Percentiles rank a stretch among this genome's conserved stretches.
phyloP scores from a whole-genome alignment of 2,797 vertebrate genomes.

The Sciaenops ocellatus region DNA sequence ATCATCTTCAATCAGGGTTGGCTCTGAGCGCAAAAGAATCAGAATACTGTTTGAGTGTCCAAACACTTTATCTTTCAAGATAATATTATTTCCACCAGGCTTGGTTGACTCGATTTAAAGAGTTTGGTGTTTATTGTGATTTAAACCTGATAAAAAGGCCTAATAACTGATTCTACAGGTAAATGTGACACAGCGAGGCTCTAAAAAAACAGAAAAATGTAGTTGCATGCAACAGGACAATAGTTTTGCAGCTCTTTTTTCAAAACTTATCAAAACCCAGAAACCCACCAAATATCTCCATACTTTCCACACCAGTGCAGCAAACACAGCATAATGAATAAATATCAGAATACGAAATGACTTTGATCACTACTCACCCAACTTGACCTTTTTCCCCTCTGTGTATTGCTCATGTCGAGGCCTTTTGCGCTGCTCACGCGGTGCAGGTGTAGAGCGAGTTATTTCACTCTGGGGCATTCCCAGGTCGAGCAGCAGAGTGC shows the following conservation, averaged over 20 bases:
- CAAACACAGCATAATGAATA: not conserved
- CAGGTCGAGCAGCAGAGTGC: conserved; percentile 93
- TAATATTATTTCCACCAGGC: not conserved
- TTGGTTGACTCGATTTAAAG: not conserved
- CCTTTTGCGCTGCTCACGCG: conserved; percentile 89
- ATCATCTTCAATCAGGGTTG: conserved; percentile 91
- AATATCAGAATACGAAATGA: not conserved
- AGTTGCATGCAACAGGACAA: not conserved
- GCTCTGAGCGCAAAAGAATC: conserved; percentile 79
- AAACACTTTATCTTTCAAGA: not conserved
- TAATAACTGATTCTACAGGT: not conserved
- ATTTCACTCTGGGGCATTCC: conserved; percentile 95
- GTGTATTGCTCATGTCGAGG: conserved; percentile 88
- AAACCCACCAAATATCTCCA: not conserved
- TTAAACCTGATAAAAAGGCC: not conserved
- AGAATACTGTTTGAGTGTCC: conserved; percentile 1
- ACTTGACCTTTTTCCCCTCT: conserved; percentile 92
- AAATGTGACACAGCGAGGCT: not conserved
- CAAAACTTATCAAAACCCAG: not conserved
- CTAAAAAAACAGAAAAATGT: not conserved
- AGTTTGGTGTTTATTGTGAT: not conserved
- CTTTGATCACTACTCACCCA: conserved; percentile 83
- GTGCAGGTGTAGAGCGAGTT: conserved; percentile 87
- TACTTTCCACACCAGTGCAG: not conserved
- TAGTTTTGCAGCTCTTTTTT: not conserved